phyloP scores from a whole-genome alignment of 2,113 vertebrate genomes.

The Channa maculata region DNA sequence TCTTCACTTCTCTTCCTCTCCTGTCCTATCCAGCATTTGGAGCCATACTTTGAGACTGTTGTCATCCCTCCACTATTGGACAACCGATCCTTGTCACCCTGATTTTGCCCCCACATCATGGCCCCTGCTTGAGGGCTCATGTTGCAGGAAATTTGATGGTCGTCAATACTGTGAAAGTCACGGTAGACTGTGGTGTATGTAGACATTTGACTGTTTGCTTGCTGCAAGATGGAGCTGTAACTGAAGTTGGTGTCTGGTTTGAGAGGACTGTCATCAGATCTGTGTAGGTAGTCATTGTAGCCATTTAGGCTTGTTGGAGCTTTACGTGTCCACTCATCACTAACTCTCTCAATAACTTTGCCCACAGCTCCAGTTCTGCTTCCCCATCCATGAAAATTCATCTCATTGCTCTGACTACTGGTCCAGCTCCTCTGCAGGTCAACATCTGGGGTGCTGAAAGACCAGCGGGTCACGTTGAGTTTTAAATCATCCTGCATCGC shows the following conservation, averaged over 20 bases:
- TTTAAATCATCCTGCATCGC: slow-evolving; percentile 23
- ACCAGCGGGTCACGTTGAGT: slow-evolving; percentile 18
- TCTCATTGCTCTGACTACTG: slow-evolving; percentile 20
- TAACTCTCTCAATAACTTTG: slow-evolving; percentile 40
- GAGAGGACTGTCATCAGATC: slow-evolving; percentile 13
- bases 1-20: slow-evolving; percentile 77
- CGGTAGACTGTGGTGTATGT: not conserved
- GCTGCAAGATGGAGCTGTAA: slow-evolving; percentile 21
- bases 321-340: slow-evolving; percentile 28
- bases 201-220: not conserved
- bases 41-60: slow-evolving; percentile 26
- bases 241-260: slow-evolving; percentile 21
- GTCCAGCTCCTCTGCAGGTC: slow-evolving; percentile 30
- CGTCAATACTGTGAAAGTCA: not conserved
- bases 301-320: not conserved
- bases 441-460: slow-evolving; percentile 25
- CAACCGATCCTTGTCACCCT: not conserved
- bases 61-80: not conserved
- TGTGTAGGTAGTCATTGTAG: not conserved
- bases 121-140: slow-evolving; percentile 6
- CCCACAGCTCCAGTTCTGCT: slow-evolving; percentile 38
- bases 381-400: slow-evolving; percentile 4
- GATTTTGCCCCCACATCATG: slow-evolving; percentile 19
- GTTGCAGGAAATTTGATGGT: not conserved
- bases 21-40: slow-evolving; percentile 48